These are phyloP conservation scores for Macrosiphum euphorbiae DNA, from an alignment of 2,888 invertebrate genomes.

Conservation along the genomic window DNA sequence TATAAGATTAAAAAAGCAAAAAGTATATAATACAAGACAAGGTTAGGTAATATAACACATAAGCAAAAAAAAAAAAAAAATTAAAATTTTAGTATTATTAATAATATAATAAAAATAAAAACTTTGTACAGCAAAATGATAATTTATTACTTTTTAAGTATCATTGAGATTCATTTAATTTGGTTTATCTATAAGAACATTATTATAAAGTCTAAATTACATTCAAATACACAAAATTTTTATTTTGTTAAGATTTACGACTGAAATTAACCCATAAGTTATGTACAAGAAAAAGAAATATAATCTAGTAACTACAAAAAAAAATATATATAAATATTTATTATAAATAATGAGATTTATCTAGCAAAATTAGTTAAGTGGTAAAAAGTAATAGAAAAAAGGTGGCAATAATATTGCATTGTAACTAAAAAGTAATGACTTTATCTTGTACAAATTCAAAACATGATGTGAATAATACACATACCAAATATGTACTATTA, in stretches of 20 bases:
- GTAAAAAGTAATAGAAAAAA: neutral
- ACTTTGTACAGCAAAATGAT: conserved; percentile 54
- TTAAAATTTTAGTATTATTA: conserved; percentile 9
- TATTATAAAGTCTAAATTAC: neutral
- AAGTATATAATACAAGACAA: conserved; percentile 53
- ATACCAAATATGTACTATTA: neutral
- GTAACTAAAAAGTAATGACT: neutral
- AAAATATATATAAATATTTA: neutral
- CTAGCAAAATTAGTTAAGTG: neutral
- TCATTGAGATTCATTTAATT: neutral
- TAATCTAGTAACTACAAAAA: neutral
- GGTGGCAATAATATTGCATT: neutral
- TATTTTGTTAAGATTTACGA: neutral
- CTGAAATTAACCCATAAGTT: neutral
- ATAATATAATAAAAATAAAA: conserved; percentile 47
- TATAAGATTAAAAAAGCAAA: conserved; percentile 50
- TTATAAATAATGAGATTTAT: neutral
- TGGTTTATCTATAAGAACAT: neutral
- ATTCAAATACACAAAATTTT: neutral
- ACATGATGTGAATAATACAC: neutral
- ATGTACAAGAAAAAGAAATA: neutral
- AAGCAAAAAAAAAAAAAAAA: conserved; percentile 33
- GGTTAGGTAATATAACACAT: conserved; percentile 31
- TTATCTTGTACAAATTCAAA: neutral
- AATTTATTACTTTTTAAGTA: conserved; percentile 49